phyloP scores from a whole-genome alignment of 2,888 invertebrate genomes.

The Deilephila porcellus region DNA sequence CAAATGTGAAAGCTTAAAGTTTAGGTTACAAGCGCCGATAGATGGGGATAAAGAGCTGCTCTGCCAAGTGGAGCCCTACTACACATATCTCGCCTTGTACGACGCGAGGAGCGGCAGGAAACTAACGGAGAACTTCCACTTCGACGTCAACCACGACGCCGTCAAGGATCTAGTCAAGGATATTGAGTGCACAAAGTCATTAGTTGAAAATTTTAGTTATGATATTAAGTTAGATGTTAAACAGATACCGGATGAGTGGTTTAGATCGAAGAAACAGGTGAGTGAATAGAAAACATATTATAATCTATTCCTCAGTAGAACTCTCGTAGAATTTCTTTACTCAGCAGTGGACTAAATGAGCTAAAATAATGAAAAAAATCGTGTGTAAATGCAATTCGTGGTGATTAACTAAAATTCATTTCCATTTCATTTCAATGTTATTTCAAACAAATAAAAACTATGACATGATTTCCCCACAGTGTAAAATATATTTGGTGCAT shows the following conservation, averaged over 20 bases:
- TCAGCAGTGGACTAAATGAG: no score
- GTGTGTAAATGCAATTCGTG: no score
- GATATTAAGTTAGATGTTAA: slow-evolving; percentile 87
- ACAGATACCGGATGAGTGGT: slow-evolving; percentile 90
- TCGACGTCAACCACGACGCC: slow-evolving; percentile 91
- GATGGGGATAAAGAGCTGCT: slow-evolving; percentile 90
- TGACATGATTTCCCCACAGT: no score
- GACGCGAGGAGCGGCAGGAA: slow-evolving; percentile 95
- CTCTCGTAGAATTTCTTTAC: no score
- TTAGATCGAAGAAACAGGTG: slow-evolving; percentile 87
- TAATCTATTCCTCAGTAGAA: no score
- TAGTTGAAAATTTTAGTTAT: slow-evolving; percentile 81
- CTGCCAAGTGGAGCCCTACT: slow-evolving; percentile 97
- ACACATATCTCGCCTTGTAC: slow-evolving; percentile 94
- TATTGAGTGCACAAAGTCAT: slow-evolving; percentile 76
- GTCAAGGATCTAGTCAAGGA: slow-evolving; percentile 85
- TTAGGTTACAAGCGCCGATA: slow-evolving; percentile 92
- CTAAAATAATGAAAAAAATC: no score
- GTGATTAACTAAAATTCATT: no score
- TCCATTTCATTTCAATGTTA: no score
- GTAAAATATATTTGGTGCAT: background rate
- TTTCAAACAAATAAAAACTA: no score
- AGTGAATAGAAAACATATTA: slow-evolving; percentile 18
- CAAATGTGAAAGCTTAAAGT: slow-evolving; percentile 92
- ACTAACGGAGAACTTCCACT: slow-evolving; percentile 96